Conservation (phyloP, 2,113 vertebrate species). For the Clarias macrocephalus region DNA sequence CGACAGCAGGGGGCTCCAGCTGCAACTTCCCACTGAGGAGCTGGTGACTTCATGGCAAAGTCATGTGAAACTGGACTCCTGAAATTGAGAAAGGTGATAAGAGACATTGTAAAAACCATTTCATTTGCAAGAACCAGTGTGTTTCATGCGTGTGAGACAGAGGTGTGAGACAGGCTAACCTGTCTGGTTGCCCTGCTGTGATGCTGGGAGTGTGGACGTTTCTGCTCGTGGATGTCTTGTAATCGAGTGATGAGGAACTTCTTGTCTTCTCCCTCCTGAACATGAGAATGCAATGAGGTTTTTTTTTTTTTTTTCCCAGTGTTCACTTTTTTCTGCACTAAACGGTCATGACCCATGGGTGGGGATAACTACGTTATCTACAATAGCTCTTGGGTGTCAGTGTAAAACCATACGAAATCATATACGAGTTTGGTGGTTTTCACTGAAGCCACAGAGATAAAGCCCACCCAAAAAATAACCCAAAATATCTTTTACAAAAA, state of each 20-base stretch:
- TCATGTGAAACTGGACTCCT: constrained; percentile 47
- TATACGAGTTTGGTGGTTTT: neutral
- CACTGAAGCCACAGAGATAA: neutral
- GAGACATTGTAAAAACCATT: neutral
- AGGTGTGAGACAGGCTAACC: constrained; percentile 37
- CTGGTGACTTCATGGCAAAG: neutral
- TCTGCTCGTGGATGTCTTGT: constrained; percentile 72
- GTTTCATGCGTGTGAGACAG: too few species aligned
- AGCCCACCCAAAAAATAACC: neutral
- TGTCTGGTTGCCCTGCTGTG: constrained; percentile 52
- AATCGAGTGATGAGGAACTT: constrained; percentile 84
- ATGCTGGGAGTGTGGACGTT: constrained; percentile 39
- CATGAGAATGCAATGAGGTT: neutral
- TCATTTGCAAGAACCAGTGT: constrained; percentile 48
- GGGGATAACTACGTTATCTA: neutral
- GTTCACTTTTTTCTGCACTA: neutral
- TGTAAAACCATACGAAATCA: too few species aligned
- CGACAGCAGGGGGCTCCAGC: constrained; percentile 6
- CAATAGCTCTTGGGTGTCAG: too few species aligned
- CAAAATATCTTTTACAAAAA: neutral
- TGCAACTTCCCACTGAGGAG: neutral
- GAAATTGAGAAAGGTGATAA: neutral
- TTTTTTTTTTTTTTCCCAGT: neutral
- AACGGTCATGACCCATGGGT: neutral
- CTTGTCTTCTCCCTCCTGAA: constrained; percentile 90